These are phyloP conservation scores for Chymomyza caudatula DNA, from an alignment of 2,888 invertebrate species.

Conservation along the genomic window DNA sequence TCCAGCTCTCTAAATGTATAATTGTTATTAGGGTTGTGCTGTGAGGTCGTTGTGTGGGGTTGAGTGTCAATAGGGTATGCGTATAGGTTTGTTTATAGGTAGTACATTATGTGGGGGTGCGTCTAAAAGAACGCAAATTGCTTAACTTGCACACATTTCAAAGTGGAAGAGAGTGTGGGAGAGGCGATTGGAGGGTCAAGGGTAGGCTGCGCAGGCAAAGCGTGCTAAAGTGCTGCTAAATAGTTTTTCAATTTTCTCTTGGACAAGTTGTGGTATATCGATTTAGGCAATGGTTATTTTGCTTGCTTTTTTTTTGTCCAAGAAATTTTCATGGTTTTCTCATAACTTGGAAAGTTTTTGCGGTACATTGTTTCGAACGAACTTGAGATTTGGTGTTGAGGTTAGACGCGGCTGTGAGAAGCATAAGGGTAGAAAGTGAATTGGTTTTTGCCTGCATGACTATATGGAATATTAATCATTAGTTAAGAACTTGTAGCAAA, in stretches of 20 bases:
- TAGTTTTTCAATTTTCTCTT: background rate
- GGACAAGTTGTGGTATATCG: background rate
- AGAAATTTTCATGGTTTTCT: background rate
- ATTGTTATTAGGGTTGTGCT: conserved; percentile 40
- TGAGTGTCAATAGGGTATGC: background rate
- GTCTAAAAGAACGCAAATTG: background rate
- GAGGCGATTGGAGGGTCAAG: background rate
- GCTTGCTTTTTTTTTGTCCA: background rate
- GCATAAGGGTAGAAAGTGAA: too few species aligned
- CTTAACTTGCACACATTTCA: background rate
- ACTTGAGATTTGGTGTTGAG: background rate
- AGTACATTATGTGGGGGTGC: background rate
- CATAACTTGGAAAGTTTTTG: background rate
- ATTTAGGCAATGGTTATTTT: background rate
- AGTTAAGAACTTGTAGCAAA: too few species aligned
- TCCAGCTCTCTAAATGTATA: conserved; percentile 30
- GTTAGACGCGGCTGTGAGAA: background rate
- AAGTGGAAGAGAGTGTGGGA: background rate
- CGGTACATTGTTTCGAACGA: background rate
- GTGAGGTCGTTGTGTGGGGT: background rate
- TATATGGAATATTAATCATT: too few species aligned
- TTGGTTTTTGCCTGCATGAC: too few species aligned
- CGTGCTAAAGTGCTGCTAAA: background rate
- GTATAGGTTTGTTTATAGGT: background rate
- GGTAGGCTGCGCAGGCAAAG: background rate